These are phyloP conservation scores for Leucopsar rothschildi DNA, from an alignment of 2,113 vertebrate genomes.

Conservation along the genomic window DNA sequence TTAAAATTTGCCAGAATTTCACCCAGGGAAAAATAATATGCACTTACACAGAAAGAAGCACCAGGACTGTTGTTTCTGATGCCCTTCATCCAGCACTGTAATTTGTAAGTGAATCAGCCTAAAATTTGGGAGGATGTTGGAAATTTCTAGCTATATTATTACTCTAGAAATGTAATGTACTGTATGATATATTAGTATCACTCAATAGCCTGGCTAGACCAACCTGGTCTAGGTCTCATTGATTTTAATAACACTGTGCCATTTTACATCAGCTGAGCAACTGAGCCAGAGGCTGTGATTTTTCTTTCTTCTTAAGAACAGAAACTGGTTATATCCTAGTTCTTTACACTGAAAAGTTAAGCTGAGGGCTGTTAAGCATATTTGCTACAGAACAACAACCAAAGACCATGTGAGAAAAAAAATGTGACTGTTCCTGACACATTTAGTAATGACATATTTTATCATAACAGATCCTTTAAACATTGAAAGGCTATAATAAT, in stretches of 20 bases:
- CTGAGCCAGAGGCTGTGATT: neutral
- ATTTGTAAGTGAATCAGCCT: constrained; percentile 4
- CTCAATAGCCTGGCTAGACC: neutral
- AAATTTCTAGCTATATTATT: neutral
- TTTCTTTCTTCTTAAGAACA: constrained; percentile 21
- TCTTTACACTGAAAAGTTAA: neutral
- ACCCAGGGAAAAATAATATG: neutral
- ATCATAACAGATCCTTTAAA: constrained; percentile 44
- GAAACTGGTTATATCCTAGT: neutral
- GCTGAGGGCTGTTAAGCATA: neutral
- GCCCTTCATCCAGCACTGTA: neutral
- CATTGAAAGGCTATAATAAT: constrained; percentile 22
- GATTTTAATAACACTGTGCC: constrained; percentile 16
- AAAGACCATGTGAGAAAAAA: neutral
- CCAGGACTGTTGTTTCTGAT: neutral
- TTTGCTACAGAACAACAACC: neutral
- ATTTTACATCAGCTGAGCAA: neutral
- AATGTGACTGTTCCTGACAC: neutral
- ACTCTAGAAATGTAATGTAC: neutral
- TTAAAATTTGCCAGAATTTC: neutral
- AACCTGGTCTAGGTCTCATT: neutral
- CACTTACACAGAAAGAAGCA: neutral
- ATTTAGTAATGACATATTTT: constrained; percentile 46
- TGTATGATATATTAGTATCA: neutral
- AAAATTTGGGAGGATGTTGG: neutral